phyloP scores from a whole-genome alignment of 2,797 vertebrate genomes.

The Hydrocynus forskahlii region DNA sequence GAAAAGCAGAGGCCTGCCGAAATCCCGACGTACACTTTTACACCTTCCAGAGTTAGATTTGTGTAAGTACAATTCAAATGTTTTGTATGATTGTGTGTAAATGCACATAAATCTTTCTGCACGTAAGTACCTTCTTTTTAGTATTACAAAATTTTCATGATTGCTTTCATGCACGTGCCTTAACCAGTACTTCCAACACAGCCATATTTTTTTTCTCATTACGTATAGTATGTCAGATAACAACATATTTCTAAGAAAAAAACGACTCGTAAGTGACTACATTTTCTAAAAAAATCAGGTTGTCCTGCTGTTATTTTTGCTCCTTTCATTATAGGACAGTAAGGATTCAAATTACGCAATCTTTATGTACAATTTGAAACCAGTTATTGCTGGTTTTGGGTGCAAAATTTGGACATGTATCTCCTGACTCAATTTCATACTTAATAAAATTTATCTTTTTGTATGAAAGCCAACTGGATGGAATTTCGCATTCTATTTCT shows the following conservation, averaged over 20 bases:
- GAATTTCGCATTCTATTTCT: neutral
- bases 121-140: neutral
- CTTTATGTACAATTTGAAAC: neutral
- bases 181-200: neutral
- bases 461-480: neutral
- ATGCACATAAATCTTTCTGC: slow-evolving; percentile 15
- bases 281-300: neutral
- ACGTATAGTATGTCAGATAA: no score
- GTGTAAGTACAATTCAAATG: slow-evolving; percentile 68
- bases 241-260: no score
- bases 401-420: neutral
- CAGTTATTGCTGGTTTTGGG: neutral
- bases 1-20: slow-evolving; percentile 38
- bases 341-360: neutral
- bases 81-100: slow-evolving; percentile 26
- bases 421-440: neutral
- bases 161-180: neutral
- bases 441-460: neutral
- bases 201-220: neutral
- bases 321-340: neutral
- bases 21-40: slow-evolving; percentile 55
- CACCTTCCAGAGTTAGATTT: slow-evolving; percentile 42
- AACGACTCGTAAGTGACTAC: no score
- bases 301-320: neutral
- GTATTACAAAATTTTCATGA: neutral